Base-by-base conservation (phyloP, 2,888 invertebrate species). In the Macaria notata region DNA sequence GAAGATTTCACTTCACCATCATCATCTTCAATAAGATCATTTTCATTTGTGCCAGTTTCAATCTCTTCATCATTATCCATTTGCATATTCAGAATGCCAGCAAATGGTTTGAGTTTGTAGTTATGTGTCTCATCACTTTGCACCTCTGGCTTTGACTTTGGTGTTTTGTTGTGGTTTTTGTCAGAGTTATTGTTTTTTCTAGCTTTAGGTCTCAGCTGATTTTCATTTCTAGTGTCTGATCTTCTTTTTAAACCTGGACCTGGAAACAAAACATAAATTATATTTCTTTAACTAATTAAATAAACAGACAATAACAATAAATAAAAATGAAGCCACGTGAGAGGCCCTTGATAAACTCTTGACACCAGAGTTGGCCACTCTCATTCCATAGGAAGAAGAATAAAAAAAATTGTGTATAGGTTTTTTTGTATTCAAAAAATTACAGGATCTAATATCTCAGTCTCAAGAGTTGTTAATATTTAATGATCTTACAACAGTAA, bases 71-170 rank as follows among this genome's bases (percentile, higher is more conserved):
- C 70, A 63, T 65, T 66, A 58, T 83, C 78, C 61, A 78, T 72
- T 38, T 73, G 54, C 47, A 89, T 72, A 63, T 79, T 68, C 61
- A 86, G 78, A 61, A 91, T 92, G 46, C 93, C 93, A 69, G 79
- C 59, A 75, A 93, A 93, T 46, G 90, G 84, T 68, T 75, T 76
- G 9, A 93, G 73, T 65, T 83, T 88, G 59, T 72, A 76, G n/a
- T 68, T 72, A 48, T 78, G 76, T 62, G 73, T 70, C 42, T 63
- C 43, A 47, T 46, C 30, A 41, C 78, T 76, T 50, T 78, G 52
- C 31, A 60, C 48, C 66, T 76, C 75, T 9, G 69, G 61, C n/a
- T 48, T 50, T 53, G 65, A 73, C 48, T 73, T 79, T 39, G 62
- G 48, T 49, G 48, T 55, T 38, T 63, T 65, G 9, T 60, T 62